These are phyloP conservation scores for Taxidea taxus DNA, from an alignment of 2,113 vertebrate genomes.

Conservation along the genomic window DNA sequence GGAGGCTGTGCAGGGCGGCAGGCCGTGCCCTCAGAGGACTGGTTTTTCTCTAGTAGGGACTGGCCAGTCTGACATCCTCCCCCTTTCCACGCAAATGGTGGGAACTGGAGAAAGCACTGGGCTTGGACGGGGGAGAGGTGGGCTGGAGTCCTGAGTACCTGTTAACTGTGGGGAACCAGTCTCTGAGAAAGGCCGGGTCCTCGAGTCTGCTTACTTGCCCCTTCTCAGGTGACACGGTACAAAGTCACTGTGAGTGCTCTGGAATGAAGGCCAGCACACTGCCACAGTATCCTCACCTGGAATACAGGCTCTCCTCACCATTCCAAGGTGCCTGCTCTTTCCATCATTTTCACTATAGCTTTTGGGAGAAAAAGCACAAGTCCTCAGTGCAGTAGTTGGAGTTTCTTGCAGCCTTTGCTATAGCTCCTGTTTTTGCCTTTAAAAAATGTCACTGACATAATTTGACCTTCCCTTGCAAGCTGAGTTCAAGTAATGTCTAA, in stretches of 20 bases:
- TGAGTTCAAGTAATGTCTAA: neutral
- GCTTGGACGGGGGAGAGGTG: neutral
- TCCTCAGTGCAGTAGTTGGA: neutral
- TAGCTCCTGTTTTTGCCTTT: neutral
- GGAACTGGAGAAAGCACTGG: neutral
- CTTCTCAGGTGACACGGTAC: neutral
- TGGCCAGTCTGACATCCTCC: too few relatives aligned
- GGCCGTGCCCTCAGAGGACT: rapidly evolving
- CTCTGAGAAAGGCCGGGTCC: neutral
- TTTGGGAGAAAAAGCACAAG: neutral
- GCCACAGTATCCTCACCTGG: rapidly evolving
- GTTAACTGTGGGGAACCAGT: neutral
- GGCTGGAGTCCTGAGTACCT: neutral
- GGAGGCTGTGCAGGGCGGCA: rapidly evolving
- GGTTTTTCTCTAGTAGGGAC: neutral
- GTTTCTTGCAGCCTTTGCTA: neutral
- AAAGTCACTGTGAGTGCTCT: rapidly evolving
- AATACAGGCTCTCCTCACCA: neutral
- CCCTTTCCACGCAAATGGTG: neutral
- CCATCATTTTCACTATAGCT: neutral
- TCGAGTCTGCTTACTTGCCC: rapidly evolving
- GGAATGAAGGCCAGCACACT: rapidly evolving
- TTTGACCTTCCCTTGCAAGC: neutral
- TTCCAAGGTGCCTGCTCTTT: neutral
- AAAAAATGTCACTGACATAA: neutral